Conservation (phyloP, 2,888 invertebrate genomes). For the Danaus chrysippus region DNA sequence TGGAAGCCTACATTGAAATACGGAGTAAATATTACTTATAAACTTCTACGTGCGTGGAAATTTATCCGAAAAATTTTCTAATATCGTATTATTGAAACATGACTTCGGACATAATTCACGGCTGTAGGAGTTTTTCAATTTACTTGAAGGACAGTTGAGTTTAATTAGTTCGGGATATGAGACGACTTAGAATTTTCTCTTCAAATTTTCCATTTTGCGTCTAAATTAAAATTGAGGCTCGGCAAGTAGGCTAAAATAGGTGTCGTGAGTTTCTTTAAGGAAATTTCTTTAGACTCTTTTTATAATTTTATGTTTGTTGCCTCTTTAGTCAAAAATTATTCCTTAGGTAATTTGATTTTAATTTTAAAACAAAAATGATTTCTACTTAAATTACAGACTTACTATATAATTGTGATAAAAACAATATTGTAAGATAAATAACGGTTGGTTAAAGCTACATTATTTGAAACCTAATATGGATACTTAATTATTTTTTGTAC, state of each 20-base stretch:
- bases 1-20: neutral
- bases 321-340: neutral
- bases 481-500: too few relatives aligned
- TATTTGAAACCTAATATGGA: too few relatives aligned
- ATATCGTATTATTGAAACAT: constrained; percentile 5
- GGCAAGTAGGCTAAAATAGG: neutral
- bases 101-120: constrained; percentile 2
- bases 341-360: neutral
- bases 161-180: constrained; percentile 3
- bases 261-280: neutral
- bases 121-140: constrained; percentile 3
- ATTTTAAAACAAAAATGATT: too few relatives aligned
- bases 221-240: neutral
- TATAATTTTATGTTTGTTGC: neutral
- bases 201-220: neutral
- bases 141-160: constrained; percentile 6
- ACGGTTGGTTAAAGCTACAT: too few relatives aligned
- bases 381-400: too few relatives aligned
- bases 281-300: neutral
- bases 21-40: neutral
- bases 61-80: constrained; percentile 1
- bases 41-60: constrained; percentile 1
- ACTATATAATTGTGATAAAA: too few relatives aligned
- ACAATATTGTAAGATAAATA: too few relatives aligned
- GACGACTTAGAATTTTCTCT: neutral